These are phyloP conservation scores for Contarinia nasturtii DNA, from an alignment of 1,140 invertebrate genomes.

Conservation along the genomic window DNA sequence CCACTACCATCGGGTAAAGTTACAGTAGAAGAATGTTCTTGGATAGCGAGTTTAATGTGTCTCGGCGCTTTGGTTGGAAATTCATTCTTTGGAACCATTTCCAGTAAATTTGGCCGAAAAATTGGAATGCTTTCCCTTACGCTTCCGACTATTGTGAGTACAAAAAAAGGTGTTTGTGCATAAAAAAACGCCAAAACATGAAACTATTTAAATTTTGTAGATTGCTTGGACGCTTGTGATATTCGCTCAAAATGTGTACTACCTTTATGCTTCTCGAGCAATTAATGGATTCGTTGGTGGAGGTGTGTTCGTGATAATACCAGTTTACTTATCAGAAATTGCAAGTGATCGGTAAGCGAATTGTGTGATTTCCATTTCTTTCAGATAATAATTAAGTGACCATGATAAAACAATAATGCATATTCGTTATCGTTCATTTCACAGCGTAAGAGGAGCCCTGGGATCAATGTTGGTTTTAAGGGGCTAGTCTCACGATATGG, in stretches of 20 bases:
- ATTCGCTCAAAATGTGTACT: conserved; percentile 16
- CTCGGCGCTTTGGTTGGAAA: conserved; percentile 17
- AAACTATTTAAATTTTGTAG: conserved; percentile 7
- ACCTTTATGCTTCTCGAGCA: conserved; percentile 22
- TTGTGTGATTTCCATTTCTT: too few species aligned
- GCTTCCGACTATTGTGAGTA: conserved; percentile 13
- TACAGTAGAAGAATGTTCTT: conserved; percentile 15
- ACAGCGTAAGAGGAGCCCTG: too few species aligned
- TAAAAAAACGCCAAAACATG: neutral
- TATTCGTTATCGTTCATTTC: too few species aligned
- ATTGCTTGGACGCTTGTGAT: conserved; percentile 20
- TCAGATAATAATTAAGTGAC: too few species aligned
- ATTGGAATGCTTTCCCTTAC: conserved; percentile 11
- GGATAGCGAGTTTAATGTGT: conserved; percentile 19
- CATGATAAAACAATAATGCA: too few species aligned
- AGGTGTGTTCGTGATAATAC: conserved; percentile 23
- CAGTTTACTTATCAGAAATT: conserved; percentile 26
- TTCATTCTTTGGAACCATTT: conserved; percentile 15
- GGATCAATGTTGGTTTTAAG: conserved; percentile 13
- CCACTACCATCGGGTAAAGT: conserved; percentile 12
- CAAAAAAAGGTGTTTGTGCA: too few species aligned
- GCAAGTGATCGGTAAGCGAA: neutral
- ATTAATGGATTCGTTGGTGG: conserved; percentile 25
- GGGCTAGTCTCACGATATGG: too few species aligned
- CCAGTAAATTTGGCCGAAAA: conserved; percentile 17